phyloP scores from a whole-genome alignment of 92 coral and sea anemone genomes.

The Anthopleura xanthogrammica region DNA sequence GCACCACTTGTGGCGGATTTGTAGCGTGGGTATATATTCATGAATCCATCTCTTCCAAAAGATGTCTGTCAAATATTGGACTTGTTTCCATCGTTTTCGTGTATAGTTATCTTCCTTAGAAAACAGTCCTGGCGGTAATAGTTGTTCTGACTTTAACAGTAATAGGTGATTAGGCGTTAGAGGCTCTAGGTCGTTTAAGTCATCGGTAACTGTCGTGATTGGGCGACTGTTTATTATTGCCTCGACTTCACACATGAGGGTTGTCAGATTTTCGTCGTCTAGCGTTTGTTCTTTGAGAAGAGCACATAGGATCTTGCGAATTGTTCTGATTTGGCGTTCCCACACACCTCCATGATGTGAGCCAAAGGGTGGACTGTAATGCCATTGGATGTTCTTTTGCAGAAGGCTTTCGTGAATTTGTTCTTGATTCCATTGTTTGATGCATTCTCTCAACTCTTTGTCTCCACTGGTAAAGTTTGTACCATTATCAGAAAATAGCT shows the following conservation, averaged over 20 bases:
- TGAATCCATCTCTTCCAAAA: constrained; percentile 61
- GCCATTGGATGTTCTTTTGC: constrained; percentile 2
- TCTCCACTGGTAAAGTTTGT: constrained; percentile 33
- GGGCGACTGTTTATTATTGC: background rate
- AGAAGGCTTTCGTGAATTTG: constrained; percentile 3
- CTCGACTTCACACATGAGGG: background rate
- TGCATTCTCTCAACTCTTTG: constrained; percentile 12
- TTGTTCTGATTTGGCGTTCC: constrained; percentile 3
- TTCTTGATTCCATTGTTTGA: constrained; percentile 27
- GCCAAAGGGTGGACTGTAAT: background rate
- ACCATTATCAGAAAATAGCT: constrained; percentile 24
- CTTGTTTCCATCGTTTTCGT: constrained; percentile 50
- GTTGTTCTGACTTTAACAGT: constrained; percentile 44
- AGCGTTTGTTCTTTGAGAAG: constrained; percentile 10
- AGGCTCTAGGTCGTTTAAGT: constrained; percentile 35
- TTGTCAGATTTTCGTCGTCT: background rate
- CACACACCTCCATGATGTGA: constrained; percentile 1
- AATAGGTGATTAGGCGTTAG: constrained; percentile 60
- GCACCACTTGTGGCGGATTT: constrained; percentile 49
- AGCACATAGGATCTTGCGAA: constrained; percentile 3
- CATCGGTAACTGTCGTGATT: background rate
- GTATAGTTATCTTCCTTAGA: constrained; percentile 42
- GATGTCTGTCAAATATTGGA: constrained; percentile 52
- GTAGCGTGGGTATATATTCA: constrained; percentile 62
- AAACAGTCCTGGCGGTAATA: constrained; percentile 48